Evolutionary conservation across 1,140 invertebrate species (phyloP).

Genomic region (Cydia strobilella): DNA sequence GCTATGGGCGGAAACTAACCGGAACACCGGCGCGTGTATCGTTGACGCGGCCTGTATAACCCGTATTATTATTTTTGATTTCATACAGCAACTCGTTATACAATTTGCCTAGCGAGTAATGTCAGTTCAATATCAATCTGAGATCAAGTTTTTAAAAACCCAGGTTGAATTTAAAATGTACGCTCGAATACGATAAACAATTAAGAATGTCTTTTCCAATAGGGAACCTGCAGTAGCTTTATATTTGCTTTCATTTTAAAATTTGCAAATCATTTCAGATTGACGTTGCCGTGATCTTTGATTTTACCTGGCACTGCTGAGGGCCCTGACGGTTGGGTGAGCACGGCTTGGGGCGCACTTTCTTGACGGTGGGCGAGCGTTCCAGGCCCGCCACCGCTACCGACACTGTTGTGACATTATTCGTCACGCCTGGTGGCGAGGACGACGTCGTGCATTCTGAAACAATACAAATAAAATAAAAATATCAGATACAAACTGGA

Average conservation of each 20-base stretch:
- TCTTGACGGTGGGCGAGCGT: conserved; percentile 79
- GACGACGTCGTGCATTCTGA: conserved; percentile 64
- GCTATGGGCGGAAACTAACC: conserved; percentile 52
- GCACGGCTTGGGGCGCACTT: conserved; percentile 86
- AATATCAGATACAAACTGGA: neutral
- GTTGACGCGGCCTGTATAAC: neutral
- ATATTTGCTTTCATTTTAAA: no score
- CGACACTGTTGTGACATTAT: conserved; percentile 65
- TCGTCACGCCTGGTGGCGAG: conserved; percentile 48
- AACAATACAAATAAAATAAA: conserved; percentile 29
- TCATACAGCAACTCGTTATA: neutral
- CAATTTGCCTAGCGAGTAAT: neutral
- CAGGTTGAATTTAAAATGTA: no score
- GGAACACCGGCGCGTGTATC: conserved; percentile 38
- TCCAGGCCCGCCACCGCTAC: conserved; percentile 68
- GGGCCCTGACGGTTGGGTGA: conserved; percentile 90
- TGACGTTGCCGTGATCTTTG: neutral
- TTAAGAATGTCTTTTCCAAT: no score
- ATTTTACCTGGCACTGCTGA: conserved; percentile 88
- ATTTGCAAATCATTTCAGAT: neutral
- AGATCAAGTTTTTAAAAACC: no score
- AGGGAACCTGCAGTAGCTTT: no score
- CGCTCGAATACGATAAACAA: no score
- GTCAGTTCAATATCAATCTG: no score
- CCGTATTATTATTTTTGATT: neutral